A percentile compares a stretch with the other conserved stretches of the same genome.
phyloP scores from a whole-genome alignment of 2,113 vertebrate species.

The Dasyornis broadbenti region DNA sequence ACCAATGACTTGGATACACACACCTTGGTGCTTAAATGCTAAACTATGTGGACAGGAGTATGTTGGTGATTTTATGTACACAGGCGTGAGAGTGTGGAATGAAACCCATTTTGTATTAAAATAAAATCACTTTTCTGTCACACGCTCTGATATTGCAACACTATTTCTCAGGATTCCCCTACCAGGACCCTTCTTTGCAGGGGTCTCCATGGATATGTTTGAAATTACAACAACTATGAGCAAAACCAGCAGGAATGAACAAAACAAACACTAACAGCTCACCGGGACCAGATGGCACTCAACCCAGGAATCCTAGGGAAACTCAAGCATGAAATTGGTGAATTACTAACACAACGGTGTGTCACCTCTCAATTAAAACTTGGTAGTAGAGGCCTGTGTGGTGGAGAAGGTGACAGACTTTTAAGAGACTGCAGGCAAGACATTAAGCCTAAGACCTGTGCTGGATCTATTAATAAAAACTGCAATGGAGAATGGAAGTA shows the following conservation, averaged over 20 bases:
- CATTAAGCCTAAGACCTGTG: neutral
- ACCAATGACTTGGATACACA: fast-evolving
- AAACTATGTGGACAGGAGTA: fast-evolving
- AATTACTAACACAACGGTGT: neutral
- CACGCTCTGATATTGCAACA: neutral
- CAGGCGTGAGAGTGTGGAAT: neutral
- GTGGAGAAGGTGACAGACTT: neutral
- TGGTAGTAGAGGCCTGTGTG: neutral
- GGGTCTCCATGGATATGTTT: neutral
- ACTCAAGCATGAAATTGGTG: neutral
- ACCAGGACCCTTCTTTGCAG: neutral
- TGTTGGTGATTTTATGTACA: neutral
- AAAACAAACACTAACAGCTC: neutral
- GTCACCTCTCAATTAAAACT: constrained; percentile 13
- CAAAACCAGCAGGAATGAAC: neutral
- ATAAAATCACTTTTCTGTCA: neutral
- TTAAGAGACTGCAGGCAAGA: neutral
- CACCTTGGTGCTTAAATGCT: neutral
- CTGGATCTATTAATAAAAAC: neutral
- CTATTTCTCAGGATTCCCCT: neutral
- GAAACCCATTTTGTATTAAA: neutral
- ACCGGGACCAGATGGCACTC: neutral
- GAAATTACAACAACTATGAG: neutral
- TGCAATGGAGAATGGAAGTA: neutral
- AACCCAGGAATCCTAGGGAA: neutral